Evolutionary conservation across 2,888 invertebrate species (phyloP).

Genomic region (Philaethria dido): DNA sequence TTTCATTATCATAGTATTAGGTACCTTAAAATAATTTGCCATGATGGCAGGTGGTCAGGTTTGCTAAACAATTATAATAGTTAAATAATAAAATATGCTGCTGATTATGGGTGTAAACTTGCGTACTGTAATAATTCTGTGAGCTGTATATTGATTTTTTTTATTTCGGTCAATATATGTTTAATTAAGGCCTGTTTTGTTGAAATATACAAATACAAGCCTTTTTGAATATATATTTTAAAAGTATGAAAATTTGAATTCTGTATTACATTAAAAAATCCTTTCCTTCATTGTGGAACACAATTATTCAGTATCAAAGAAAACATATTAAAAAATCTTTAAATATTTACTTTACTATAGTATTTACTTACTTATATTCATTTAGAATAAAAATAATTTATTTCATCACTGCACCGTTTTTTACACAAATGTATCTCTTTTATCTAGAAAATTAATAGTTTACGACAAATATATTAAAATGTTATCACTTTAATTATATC

Average conservation of each 20-base stretch:
- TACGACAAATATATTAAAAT: neutral
- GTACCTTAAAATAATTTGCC: slow-evolving; percentile 31
- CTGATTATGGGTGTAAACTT: slow-evolving; percentile 2
- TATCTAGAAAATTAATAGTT: neutral
- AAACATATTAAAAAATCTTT: too few species aligned
- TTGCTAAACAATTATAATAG: slow-evolving; percentile 26
- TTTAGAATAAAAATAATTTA: neutral
- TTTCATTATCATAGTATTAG: slow-evolving; percentile 38
- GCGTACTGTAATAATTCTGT: neutral
- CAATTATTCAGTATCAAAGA: too few species aligned
- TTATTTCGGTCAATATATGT: too few species aligned
- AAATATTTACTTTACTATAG: too few species aligned
- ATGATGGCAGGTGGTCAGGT: slow-evolving; percentile 29
- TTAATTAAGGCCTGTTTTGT: too few species aligned
- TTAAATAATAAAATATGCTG: slow-evolving; percentile 22
- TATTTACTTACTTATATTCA: too few species aligned
- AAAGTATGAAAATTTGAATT: too few species aligned
- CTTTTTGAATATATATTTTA: too few species aligned
- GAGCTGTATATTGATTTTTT: too few species aligned
- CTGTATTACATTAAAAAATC: too few species aligned
- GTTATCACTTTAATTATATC: neutral
- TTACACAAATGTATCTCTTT: neutral
- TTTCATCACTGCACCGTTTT: neutral
- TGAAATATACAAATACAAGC: too few species aligned
- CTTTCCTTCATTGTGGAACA: too few species aligned